Evolutionary conservation across 2,113 vertebrate species (phyloP).

Genomic region (Takifugu flavidus): DNA sequence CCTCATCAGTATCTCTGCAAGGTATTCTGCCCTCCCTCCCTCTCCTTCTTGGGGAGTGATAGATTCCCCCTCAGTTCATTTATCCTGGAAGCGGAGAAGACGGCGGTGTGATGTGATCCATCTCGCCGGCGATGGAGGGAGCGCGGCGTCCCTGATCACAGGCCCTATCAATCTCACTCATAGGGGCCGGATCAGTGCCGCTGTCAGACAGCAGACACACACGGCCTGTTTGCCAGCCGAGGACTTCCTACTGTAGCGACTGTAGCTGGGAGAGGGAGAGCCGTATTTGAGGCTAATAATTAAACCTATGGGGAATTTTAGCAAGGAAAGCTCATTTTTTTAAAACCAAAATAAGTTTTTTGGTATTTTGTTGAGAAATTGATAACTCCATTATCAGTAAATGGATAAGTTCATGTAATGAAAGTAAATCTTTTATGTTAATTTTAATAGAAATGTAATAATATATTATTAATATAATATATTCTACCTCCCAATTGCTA

Average conservation of each 20-base stretch:
- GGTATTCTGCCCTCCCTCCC: conserved; percentile 49
- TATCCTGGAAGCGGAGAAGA: conserved; percentile 78
- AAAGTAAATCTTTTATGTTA: no score
- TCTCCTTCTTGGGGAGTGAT: conserved; percentile 69
- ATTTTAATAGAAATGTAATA: no score
- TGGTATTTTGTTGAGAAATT: no score
- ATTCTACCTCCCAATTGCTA: no score
- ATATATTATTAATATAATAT: no score
- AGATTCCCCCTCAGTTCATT: conserved; percentile 80
- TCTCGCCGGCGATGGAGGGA: conserved; percentile 74
- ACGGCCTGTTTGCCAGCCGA: conserved; percentile 54
- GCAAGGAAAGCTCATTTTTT: no score
- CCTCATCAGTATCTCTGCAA: conserved; percentile 51
- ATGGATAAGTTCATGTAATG: no score
- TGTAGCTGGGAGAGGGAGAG: conserved; percentile 40
- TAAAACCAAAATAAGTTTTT: no score
- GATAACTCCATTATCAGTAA: no score
- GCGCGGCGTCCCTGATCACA: conserved; percentile 78
- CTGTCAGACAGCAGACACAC: conserved; percentile 71
- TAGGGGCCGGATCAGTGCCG: conserved; percentile 71
- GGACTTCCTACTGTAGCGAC: conserved; percentile 70
- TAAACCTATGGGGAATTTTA: no score
- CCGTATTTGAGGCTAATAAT: conserved; percentile 17
- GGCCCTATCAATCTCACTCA: conserved; percentile 79
- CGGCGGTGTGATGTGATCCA: conserved; percentile 76